Evolutionary conservation across 1,140 invertebrate species (phyloP).

Genomic region (Leptestheria dahalacensis): DNA sequence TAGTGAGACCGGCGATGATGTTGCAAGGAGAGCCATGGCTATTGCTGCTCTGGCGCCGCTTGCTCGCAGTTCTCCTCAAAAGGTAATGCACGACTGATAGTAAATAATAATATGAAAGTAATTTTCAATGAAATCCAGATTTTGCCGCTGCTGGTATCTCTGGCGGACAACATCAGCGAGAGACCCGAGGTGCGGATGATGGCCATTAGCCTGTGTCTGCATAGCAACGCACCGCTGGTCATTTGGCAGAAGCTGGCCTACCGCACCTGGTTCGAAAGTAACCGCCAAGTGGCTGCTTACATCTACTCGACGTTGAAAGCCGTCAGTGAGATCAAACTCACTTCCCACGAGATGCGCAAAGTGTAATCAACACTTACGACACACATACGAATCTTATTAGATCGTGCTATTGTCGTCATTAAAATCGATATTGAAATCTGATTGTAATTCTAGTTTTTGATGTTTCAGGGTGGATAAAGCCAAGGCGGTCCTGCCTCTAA

Average conservation of each 20-base stretch:
- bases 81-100: neutral
- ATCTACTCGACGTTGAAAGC: neutral
- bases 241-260: conserved; percentile 4
- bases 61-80: neutral
- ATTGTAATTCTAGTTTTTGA: neutral
- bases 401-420: too few relatives aligned
- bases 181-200: conserved; percentile 1
- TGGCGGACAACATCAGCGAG: conserved; percentile 2
- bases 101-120: neutral
- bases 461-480: too few relatives aligned
- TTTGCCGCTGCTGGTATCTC: neutral
- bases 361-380: neutral
- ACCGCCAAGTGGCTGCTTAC: neutral
- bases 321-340: neutral
- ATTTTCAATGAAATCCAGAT: neutral
- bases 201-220: neutral
- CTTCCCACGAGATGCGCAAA: neutral
- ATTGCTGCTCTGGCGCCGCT: neutral
- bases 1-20: neutral
- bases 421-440: too few relatives aligned
- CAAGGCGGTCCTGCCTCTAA: too few relatives aligned
- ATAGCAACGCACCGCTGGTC: neutral
- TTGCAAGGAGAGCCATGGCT: neutral
- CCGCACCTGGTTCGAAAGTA: conserved; percentile 1
- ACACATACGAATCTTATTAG: too few relatives aligned